phyloP scores from a whole-genome alignment of 2,113 vertebrate genomes.

The Eubucco bourcierii region DNA sequence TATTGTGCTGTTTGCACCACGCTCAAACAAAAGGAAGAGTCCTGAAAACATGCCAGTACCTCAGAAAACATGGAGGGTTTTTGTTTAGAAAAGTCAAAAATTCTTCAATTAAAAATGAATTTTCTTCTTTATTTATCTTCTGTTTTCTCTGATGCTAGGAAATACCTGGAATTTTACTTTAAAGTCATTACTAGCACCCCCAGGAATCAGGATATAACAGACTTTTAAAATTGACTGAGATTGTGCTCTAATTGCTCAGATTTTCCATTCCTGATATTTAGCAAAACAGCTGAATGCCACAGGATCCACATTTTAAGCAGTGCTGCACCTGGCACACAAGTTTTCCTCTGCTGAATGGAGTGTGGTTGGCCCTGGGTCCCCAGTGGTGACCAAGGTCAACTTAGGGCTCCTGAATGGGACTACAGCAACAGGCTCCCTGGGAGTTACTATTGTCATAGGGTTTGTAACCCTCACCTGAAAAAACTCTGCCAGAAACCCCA shows the following conservation, averaged over 20 bases:
- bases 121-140: not conserved
- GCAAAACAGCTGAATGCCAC: not conserved
- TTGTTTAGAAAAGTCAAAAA: not conserved
- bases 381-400: not conserved
- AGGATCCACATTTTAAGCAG: not conserved
- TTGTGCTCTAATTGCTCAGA: not conserved
- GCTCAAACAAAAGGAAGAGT: not conserved
- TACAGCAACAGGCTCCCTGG: not conserved
- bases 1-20: not conserved
- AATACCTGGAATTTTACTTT: not conserved
- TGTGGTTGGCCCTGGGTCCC: fast-evolving
- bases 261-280: not conserved
- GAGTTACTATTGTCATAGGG: not conserved
- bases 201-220: not conserved
- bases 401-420: not conserved
- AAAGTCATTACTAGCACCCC: not conserved
- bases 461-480: not conserved
- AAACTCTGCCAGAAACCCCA: not conserved
- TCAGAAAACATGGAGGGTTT: not conserved
- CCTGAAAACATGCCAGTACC: not conserved
- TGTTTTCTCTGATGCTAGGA: not conserved
- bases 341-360: not conserved
- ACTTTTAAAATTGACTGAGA: not conserved
- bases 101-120: not conserved
- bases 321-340: not conserved